Percentiles rank a stretch among this genome's conserved stretches.
Conservation (phyloP, 2,113 vertebrate genomes). For the Anhinga rufa region DNA sequence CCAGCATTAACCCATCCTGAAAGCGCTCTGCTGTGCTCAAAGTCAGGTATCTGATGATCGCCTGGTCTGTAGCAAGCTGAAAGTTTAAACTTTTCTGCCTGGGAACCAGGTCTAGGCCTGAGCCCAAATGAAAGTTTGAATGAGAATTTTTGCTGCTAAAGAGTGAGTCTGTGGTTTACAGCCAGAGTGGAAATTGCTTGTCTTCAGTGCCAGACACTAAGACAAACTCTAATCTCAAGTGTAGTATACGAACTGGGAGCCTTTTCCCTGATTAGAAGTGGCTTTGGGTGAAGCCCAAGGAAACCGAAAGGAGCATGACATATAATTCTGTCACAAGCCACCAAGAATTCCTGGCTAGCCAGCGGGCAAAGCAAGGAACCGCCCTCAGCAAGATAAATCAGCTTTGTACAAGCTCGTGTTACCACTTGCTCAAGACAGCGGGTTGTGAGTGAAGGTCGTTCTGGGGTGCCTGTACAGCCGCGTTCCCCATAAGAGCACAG, state of each 20-base stretch:
- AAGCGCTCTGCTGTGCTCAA: background rate
- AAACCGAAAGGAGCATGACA: background rate
- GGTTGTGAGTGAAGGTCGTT: background rate
- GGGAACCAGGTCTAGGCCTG: background rate
- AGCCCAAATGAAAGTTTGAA: background rate
- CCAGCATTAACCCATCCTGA: background rate
- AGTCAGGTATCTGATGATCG: background rate
- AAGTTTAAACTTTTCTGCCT: background rate
- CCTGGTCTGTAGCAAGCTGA: background rate
- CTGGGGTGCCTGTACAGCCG: background rate
- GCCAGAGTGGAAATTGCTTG: background rate
- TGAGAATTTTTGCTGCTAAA: background rate
- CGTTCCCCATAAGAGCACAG: background rate
- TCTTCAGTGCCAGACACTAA: background rate
- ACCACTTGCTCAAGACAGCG: background rate
- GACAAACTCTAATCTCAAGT: background rate
- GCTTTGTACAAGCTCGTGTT: background rate
- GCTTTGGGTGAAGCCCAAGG: background rate
- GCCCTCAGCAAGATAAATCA: background rate
- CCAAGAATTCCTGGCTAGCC: constrained; percentile 7
- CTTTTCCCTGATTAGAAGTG: background rate
- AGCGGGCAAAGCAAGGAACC: background rate
- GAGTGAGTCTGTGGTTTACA: background rate
- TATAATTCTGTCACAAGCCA: constrained; percentile 1
- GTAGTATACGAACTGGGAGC: background rate